Conservation (phyloP, 2,113 vertebrate species). For the Semicossyphus pulcher region DNA sequence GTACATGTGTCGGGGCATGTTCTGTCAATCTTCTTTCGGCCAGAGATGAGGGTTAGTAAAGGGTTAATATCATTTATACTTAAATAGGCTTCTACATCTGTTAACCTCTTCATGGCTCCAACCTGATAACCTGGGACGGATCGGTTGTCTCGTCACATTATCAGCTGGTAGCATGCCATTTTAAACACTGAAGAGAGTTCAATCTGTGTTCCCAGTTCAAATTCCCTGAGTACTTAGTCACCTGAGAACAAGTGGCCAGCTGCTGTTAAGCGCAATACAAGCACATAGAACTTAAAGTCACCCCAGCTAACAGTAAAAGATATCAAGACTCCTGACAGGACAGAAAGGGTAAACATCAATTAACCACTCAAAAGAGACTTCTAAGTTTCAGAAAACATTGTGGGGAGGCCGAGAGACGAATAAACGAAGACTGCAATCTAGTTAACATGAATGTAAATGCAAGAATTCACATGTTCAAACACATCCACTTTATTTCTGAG, state of each 20-base stretch:
- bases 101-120: neutral
- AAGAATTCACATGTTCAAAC: no score
- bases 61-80: neutral
- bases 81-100: neutral
- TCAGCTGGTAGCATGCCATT: conserved; percentile 6
- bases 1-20: no score
- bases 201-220: conserved; percentile 3
- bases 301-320: neutral
- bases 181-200: conserved; percentile 25
- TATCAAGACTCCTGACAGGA: neutral
- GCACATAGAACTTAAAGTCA: neutral
- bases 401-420: no score
- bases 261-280: conserved; percentile 18
- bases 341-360: neutral
- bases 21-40: neutral
- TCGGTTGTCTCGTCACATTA: neutral
- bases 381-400: neutral
- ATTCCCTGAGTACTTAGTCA: conserved; percentile 22
- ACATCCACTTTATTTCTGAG: no score
- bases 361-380: neutral
- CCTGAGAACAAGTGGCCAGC: conserved; percentile 11
- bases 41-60: neutral
- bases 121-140: neutral
- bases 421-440: no score
- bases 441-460: no score